Conservation (phyloP, 1,140 invertebrate species). For the Araneus ventricosus region DNA sequence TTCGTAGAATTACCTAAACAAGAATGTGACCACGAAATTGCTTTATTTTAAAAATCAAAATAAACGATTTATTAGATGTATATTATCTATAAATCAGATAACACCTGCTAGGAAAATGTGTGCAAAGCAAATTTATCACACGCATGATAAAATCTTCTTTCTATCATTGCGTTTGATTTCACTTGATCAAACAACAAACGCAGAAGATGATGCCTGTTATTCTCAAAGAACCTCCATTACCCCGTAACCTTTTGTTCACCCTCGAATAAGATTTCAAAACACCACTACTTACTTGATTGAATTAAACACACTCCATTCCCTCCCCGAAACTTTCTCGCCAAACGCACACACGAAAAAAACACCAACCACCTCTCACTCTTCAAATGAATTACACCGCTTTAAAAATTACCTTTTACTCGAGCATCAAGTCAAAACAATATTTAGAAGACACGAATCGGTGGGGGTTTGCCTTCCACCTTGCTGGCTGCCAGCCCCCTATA, state of each 20-base stretch:
- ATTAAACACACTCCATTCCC: not conserved
- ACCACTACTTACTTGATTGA: not conserved
- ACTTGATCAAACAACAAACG: not conserved
- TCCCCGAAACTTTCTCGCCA: too few species aligned
- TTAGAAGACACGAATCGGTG: conserved; percentile 33
- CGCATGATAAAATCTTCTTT: not conserved
- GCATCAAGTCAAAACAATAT: conserved; percentile 53
- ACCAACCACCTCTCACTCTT: not conserved
- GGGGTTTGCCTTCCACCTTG: conserved; percentile 27
- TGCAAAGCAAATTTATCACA: too few species aligned
- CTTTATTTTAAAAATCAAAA: too few species aligned
- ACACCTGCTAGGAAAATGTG: too few species aligned
- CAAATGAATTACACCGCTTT: not conserved
- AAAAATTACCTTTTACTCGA: conserved; percentile 36
- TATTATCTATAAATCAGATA: too few species aligned
- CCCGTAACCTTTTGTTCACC: not conserved
- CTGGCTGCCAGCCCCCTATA: not conserved
- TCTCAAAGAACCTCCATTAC: not conserved
- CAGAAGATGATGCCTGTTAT: not conserved
- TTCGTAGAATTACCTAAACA: too few species aligned
- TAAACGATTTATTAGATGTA: too few species aligned
- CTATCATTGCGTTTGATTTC: not conserved
- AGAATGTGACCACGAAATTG: too few species aligned
- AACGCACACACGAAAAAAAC: not conserved
- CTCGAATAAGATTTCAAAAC: not conserved